Base-by-base conservation (phyloP, 1,140 invertebrate species). In the Cepaea nemoralis region DNA sequence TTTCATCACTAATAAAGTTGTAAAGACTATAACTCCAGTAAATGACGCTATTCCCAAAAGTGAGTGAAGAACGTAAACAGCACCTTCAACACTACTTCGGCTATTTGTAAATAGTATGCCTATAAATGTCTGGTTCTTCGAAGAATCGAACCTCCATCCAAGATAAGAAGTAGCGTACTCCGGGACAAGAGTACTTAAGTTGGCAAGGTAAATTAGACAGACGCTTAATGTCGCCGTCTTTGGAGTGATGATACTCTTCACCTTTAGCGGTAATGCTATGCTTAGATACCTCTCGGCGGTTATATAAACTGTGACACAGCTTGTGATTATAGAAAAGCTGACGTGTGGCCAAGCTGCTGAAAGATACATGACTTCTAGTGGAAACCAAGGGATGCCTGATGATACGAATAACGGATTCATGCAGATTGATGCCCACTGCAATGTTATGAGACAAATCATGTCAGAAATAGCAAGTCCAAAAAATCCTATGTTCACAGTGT, bases 281-380 rank as follows among this genome's bases (percentile, higher is more conserved):
- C 12, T 22, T 5, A 59, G 12, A n/a, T 59, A 59, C 22, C 55
- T 10, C 22, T 59, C 55, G 3, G 22, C 22, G 5, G 55, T 19
- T 19, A 59, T 59, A 59, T 59, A 59, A 59, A 59, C 55, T 59
- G 55, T 59, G 55, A 59, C n/a, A 59, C 14, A 59, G 22, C 55
- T 14, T 12, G 55, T 59, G 8, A 59, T 59, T 24, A 12, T 59
- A 24, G 14, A 59, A n/a, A 59, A 59, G 22, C 8, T 19, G n/a
- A 59, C n/a, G 5, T 59, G 55, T 12, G 55, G 55, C 55, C 55
- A 59, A 5, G 12, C 55, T 5, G 10, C 24, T 12, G 55, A 59
- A 22, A 59, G 8, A 24, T 59, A 59, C 55, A 59, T 59, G 22
- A 59, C 55, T 59, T 59, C 55, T n/a, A 24, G 12, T 24, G 8